Evolutionary conservation across 2,113 vertebrate species (phyloP).

Genomic region (Cavia porcellus): DNA sequence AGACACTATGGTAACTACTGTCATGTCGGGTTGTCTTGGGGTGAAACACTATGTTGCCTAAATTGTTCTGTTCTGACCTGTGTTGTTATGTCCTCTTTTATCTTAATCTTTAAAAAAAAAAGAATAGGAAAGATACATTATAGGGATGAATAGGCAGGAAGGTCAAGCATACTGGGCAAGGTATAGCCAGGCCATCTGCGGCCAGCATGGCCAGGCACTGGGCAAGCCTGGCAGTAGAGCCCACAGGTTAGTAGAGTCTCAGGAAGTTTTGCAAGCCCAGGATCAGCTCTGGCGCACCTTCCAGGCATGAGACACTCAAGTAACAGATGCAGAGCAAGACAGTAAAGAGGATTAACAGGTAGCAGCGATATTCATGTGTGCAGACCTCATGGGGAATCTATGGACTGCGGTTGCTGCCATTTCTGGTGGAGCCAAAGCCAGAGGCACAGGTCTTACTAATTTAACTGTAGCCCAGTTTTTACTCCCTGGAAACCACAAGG

Average conservation of each 20-base stretch:
- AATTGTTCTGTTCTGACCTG: no score
- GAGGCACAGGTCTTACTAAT: not conserved
- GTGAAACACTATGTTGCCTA: no score
- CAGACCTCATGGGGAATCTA: not conserved
- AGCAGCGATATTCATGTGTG: not conserved
- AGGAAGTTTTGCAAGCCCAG: not conserved
- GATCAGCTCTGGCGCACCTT: not conserved
- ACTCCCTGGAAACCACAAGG: not conserved
- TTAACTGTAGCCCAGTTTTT: not conserved
- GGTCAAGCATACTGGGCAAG: not conserved
- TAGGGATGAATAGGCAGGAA: not conserved
- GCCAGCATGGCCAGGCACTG: not conserved
- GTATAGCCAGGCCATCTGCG: not conserved
- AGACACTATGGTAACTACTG: no score
- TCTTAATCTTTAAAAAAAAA: no score
- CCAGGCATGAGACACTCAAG: not conserved
- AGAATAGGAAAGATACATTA: no score
- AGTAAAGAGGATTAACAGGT: not conserved
- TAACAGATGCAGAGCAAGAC: not conserved
- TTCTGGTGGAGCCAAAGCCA: conserved; percentile 16
- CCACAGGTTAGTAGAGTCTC: no score
- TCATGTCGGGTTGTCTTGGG: no score
- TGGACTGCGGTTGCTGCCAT: not conserved
- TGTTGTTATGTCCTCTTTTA: no score
- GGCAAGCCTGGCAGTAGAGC: not conserved